Evolutionary conservation across 1,140 invertebrate genomes (phyloP).

Genomic region (Bombus confusus): DNA sequence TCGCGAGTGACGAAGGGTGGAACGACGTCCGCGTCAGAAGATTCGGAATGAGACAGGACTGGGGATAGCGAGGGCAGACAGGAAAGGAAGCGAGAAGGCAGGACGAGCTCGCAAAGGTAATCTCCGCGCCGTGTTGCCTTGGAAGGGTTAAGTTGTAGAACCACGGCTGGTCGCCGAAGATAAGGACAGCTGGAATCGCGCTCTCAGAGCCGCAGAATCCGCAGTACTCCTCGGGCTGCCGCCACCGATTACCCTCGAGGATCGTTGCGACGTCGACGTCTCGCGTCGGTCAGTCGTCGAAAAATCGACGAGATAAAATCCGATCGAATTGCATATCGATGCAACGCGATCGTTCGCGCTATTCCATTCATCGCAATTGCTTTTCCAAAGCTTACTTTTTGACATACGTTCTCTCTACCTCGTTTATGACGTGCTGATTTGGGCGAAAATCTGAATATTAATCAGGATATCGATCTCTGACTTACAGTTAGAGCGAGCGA

Average conservation of each 20-base stretch:
- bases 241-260: constrained; percentile 59
- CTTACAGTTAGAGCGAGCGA: neutral
- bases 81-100: constrained; percentile 16
- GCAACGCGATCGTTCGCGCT: neutral
- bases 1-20: constrained; percentile 5
- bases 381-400: neutral
- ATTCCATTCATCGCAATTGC: no score
- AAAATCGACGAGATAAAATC: constrained; percentile 29
- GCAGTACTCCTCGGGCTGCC: constrained; percentile 64
- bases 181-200: constrained; percentile 75
- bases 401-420: neutral
- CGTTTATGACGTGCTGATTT: no score
- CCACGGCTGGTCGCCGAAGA: constrained; percentile 76
- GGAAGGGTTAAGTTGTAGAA: constrained; percentile 81
- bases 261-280: constrained; percentile 54
- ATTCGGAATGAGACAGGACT: neutral
- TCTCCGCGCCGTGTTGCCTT: constrained; percentile 70
- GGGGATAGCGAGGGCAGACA: neutral
- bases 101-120: constrained; percentile 68
- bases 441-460: no score
- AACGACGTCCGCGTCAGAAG: constrained; percentile 5
- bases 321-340: neutral
- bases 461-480: neutral
- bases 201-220: constrained; percentile 76
- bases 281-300: constrained; percentile 20